Conservation (phyloP, 2,113 vertebrate genomes). For the Felis chaus region DNA sequence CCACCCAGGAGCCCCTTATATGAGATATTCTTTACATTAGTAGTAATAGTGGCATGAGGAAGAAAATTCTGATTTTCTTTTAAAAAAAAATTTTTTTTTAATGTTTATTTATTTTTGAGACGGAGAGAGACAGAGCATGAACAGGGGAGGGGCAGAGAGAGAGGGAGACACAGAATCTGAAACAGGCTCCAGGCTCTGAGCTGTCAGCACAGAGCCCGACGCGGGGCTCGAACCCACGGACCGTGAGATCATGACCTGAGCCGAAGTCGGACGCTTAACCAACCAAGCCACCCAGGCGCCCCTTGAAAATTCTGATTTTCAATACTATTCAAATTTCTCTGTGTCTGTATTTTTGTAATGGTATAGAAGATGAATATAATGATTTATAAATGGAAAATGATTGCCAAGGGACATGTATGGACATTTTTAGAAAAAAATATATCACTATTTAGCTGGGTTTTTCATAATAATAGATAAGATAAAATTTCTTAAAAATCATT, state of each 20-base stretch:
- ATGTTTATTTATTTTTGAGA: too few species aligned
- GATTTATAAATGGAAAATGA: background rate
- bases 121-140: too few species aligned
- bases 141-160: too few species aligned
- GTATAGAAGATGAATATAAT: background rate
- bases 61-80: background rate
- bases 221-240: too few species aligned
- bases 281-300: too few species aligned
- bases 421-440: background rate
- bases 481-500: background rate
- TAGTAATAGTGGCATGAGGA: background rate
- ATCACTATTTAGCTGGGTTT: background rate
- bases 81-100: too few species aligned
- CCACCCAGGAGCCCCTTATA: background rate
- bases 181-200: too few species aligned
- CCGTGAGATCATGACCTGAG: too few species aligned
- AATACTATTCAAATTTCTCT: background rate
- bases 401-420: background rate
- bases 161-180: too few species aligned
- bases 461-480: background rate
- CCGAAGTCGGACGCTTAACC: too few species aligned
- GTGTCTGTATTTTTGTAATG: constrained; percentile 20
- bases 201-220: too few species aligned
- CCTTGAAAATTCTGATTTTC: background rate
- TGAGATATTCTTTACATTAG: background rate